Conservation (phyloP, 1,140 invertebrate species). For the Hyles vespertilio region DNA sequence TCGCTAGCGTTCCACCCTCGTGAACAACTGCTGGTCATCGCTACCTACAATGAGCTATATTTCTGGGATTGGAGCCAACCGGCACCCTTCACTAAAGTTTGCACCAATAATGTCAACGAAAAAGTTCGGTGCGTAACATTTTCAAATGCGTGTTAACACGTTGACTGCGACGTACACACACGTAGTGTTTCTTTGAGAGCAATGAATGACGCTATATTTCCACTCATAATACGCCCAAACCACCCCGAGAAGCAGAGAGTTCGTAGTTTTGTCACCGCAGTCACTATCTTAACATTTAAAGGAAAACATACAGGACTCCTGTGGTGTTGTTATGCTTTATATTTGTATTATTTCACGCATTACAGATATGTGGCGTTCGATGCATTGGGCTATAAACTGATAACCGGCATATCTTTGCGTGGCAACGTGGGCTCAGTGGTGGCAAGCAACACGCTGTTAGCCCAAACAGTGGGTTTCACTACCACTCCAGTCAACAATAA, state of each 20-base stretch:
- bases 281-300: too few relatives aligned
- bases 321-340: constrained; percentile 2
- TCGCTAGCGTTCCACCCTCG: constrained; percentile 92
- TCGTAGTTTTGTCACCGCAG: too few relatives aligned
- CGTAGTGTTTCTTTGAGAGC: too few relatives aligned
- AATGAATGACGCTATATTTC: too few relatives aligned
- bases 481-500: constrained; percentile 21
- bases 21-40: constrained; percentile 89
- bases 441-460: too few relatives aligned
- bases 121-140: constrained; percentile 81
- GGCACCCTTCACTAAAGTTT: constrained; percentile 84
- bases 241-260: too few relatives aligned
- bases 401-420: constrained; percentile 86
- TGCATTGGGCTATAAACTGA: constrained; percentile 86
- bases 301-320: too few relatives aligned
- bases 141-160: not conserved
- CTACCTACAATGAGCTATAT: constrained; percentile 89
- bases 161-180: too few relatives aligned
- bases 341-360: constrained; percentile 18
- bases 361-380: constrained; percentile 91
- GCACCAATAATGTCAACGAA: constrained; percentile 83
- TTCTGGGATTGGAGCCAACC: constrained; percentile 94
- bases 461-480: constrained; percentile 16
- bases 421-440: too few relatives aligned
- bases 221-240: too few relatives aligned